Percentiles rank a stretch among this genome's conserved stretches.
phyloP scores from a whole-genome alignment of 2,797 vertebrate species.

The Gephyroberyx darwinii region DNA sequence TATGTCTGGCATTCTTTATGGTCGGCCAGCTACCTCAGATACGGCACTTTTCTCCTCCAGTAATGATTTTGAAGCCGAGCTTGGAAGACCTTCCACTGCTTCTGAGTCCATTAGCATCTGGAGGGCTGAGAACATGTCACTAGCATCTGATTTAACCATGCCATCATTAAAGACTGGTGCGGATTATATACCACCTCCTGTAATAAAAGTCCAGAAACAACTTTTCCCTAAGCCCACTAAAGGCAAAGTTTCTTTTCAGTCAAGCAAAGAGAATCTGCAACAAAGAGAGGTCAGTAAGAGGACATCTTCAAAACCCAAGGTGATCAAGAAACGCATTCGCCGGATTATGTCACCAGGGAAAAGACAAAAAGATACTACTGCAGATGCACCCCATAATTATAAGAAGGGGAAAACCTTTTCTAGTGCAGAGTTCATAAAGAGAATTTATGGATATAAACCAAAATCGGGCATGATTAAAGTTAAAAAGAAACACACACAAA shows the following conservation, averaged over 20 bases:
- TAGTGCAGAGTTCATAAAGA: slow-evolving; percentile 65
- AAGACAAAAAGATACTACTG: slow-evolving; percentile 58
- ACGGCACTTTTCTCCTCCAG: slow-evolving; percentile 53
- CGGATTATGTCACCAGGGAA: slow-evolving; percentile 53
- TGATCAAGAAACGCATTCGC: slow-evolving; percentile 57
- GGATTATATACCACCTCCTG: neutral
- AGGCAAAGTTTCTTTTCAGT: slow-evolving; percentile 42
- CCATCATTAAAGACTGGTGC: slow-evolving; percentile 20
- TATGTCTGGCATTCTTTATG: slow-evolving; percentile 33
- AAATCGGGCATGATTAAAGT: slow-evolving; percentile 57
- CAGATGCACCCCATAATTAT: slow-evolving; percentile 42
- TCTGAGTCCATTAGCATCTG: slow-evolving; percentile 65
- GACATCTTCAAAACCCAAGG: slow-evolving; percentile 55
- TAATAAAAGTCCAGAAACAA: slow-evolving; percentile 18
- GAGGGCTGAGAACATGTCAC: slow-evolving; percentile 57
- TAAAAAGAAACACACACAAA: slow-evolving; percentile 58
- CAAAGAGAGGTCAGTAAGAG: slow-evolving; percentile 31
- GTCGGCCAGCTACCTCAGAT: slow-evolving; percentile 62
- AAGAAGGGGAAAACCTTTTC: slow-evolving; percentile 75
- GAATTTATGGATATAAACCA: slow-evolving; percentile 70
- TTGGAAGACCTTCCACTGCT: slow-evolving; percentile 62
- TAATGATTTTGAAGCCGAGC: slow-evolving; percentile 57
- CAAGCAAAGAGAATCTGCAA: slow-evolving; percentile 27
- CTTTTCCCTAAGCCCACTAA: slow-evolving; percentile 30
- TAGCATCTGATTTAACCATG: slow-evolving; percentile 47